A percentile compares a stretch with the other conserved stretches of the same genome.
Conservation (phyloP, 1,140 invertebrate species). For the Trichonephila clavata region DNA sequence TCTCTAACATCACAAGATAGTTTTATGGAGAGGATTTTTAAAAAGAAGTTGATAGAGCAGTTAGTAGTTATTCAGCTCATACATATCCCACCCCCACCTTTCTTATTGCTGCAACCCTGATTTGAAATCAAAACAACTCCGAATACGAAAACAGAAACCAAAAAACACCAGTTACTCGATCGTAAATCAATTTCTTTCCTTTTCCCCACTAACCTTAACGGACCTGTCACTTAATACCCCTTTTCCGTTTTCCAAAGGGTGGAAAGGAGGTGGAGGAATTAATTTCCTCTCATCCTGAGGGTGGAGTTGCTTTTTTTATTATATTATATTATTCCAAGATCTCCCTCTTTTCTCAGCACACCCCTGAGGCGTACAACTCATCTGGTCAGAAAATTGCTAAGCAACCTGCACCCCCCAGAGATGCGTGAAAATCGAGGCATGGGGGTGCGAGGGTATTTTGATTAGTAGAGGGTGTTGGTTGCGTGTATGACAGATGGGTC, state of each 20-base stretch:
- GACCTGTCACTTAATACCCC: not conserved
- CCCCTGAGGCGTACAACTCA: not conserved
- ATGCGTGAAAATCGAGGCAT: not conserved
- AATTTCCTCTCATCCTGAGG: constrained; percentile 22
- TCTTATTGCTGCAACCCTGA: too few species aligned
- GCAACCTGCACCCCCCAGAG: not conserved
- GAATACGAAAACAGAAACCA: not conserved
- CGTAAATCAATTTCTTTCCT: constrained; percentile 8
- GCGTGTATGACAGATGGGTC: constrained; percentile 25
- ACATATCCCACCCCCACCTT: too few species aligned
- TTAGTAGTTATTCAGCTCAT: too few species aligned
- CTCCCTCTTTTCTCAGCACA: not conserved
- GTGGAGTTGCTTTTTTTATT: constrained; percentile 14
- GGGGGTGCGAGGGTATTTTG: not conserved
- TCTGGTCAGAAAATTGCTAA: constrained; percentile 45
- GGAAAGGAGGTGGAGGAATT: constrained; percentile 2
- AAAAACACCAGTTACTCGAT: not conserved
- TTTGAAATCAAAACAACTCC: too few species aligned
- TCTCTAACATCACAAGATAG: too few species aligned
- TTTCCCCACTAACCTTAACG: not conserved
- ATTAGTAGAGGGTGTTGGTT: constrained; percentile 22
- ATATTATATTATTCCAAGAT: not conserved
- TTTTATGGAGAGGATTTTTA: too few species aligned
- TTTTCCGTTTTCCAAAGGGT: not conserved
- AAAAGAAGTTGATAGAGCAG: too few species aligned